phyloP scores from a whole-genome alignment of 2,888 invertebrate genomes.

The Melanophora roralis region DNA sequence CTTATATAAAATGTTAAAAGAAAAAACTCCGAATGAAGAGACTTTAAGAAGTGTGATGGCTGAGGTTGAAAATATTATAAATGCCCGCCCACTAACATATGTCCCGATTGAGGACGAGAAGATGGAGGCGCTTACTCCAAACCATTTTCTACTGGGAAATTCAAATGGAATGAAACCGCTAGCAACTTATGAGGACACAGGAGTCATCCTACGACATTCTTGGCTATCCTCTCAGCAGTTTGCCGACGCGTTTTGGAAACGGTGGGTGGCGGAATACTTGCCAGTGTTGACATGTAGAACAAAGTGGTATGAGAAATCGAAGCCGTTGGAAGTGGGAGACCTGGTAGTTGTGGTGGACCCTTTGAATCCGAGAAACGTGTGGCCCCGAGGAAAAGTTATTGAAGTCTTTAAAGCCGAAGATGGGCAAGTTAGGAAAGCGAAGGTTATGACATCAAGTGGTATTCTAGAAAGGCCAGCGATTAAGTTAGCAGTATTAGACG shows the following conservation, averaged over 20 bases:
- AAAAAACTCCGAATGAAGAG: slow-evolving; percentile 21
- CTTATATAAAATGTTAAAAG: background rate
- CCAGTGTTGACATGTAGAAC: no score
- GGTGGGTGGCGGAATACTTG: slow-evolving; percentile 26
- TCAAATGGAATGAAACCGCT: background rate
- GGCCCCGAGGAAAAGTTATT: slow-evolving; percentile 6
- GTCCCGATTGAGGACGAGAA: slow-evolving; percentile 36
- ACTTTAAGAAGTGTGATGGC: no score
- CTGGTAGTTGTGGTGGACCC: slow-evolving; percentile 27
- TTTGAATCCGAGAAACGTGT: slow-evolving; percentile 1
- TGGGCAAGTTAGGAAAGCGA: slow-evolving; percentile 39
- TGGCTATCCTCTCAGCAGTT: slow-evolving; percentile 24
- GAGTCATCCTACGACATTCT: background rate
- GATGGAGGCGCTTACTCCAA: slow-evolving; percentile 1
- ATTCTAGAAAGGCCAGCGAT: slow-evolving; percentile 19
- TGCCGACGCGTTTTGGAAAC: slow-evolving; percentile 5
- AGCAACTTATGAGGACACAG: background rate
- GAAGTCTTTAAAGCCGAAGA: background rate
- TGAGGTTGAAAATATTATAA: slow-evolving; percentile 30
- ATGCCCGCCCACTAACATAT: slow-evolving; percentile 41
- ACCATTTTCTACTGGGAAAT: background rate
- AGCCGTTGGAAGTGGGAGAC: slow-evolving; percentile 4
- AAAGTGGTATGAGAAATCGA: slow-evolving; percentile 26
- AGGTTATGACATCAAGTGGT: slow-evolving; percentile 14
- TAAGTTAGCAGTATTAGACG: slow-evolving; percentile 12